Base-by-base conservation (phyloP, 2,888 invertebrate species). In the Epinotia brunnichana region DNA sequence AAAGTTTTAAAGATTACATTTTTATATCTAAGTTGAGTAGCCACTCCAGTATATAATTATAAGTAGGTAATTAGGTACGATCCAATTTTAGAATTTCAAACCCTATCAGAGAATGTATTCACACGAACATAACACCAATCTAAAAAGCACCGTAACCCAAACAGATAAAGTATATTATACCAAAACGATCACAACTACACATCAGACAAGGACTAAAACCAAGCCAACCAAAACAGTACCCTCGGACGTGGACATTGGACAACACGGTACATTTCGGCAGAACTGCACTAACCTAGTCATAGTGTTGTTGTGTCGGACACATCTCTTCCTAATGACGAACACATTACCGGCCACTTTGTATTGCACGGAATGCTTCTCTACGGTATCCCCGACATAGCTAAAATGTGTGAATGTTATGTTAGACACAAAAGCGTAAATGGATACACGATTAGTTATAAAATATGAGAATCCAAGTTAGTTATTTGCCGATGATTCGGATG, bases 351-450 rank as follows among this genome's bases (percentile, higher is more conserved):
- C 87, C 80, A 93, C 91, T 77, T 83, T 82, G 90, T 89, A 93
- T 83, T 93, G 92, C 79, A 90, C 85, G 74, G 92, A 87, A 81
- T 92, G 92, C 82, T 78, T 90, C 82, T 94, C 93, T 89, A 93
- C 88, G 80, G 82, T 90, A 86, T 85, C 90, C 83, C 89, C 92
- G 78, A 90, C 83, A 84, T 90, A 91, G 84, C 94, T 94, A 93
- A 85, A 92, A 85, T 81, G 77, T 78, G 81, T 78, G 77, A 79
- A 74, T 75, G 69, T 64, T 73, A 69, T 74, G 69, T 78, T 77
- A 78, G 66, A 69, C 61, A 68, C 61, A 59, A 19, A 87, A 86
- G 35, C 35, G 35, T 35, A 35, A 35, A 35, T 7, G 35, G 35
- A 9, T 35, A 35, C 2, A 35, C 35, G 35, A 35, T 29, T 5